Base-by-base conservation (phyloP, 2,888 invertebrate genomes). In the Trileptium ribeirensis region DNA sequence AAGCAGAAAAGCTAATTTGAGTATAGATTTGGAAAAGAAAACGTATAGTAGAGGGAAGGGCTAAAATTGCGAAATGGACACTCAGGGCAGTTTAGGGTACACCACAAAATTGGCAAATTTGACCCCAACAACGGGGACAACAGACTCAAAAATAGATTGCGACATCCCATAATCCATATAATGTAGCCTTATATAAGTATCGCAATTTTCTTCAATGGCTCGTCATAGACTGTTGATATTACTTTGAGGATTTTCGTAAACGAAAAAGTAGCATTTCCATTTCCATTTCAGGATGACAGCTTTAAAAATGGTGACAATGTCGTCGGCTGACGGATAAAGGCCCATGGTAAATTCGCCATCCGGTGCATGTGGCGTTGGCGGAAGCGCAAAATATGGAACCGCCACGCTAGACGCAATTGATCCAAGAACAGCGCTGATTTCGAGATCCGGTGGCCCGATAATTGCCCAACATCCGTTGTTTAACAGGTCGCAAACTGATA, bases 261-360 rank as follows among this genome's bases (percentile, higher is more conserved):
- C 92, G 81, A 97, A 93, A 0, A 95, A 96, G 87, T 96, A 94
- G 87, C 93, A 93, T 0, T 94, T 94, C 97, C 97, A 97, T 88
- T 95, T 95, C 83, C 96, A 92, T 88, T 94, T 94, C 15, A 92
- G 91, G 89, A 96, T 94, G 84, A 96, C 92, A 87, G 96, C 96
- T 81, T 93, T 92, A 89, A 95, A 95, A 0, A 87, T 94, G 83
- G 91, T 91, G 87, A 95, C 94, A 88, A 96, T 92, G 84, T 94
- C 91, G 81, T 92, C 92, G 84, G 94, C 93, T 15, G 95, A 92
- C 0, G 97, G 97, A 89, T 94, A 94, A 79, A 97, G 90, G 90
- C 95, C 96, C 86, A 96, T 93, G 67, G 95, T 34, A 34, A 29
- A 19, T 15, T 40, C 33, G 15, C 39, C 67, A 1, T 29, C 29